A percentile compares a stretch with the other conserved stretches of the same genome.
Evolutionary conservation across 2,797 vertebrate species (phyloP).

Genomic region (Crax fasciolata): DNA sequence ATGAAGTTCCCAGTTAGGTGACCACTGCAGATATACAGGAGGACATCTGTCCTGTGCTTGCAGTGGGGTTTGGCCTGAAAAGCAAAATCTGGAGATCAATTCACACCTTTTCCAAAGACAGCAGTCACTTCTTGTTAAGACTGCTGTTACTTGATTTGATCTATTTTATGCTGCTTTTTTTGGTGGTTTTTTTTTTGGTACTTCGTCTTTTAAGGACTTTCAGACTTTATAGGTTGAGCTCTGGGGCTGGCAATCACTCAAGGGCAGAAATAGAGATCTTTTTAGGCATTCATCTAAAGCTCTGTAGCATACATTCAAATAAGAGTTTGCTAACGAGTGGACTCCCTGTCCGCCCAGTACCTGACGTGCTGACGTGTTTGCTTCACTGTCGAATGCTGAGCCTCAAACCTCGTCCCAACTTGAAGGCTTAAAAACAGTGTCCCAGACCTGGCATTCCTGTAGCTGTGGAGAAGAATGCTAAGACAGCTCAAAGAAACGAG

Average conservation of each 20-base stretch:
- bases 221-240: neutral
- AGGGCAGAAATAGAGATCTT: neutral
- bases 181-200: neutral
- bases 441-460: conserved; percentile 6
- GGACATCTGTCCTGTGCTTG: neutral
- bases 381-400: conserved; percentile 9
- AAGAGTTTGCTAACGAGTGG: neutral
- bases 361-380: conserved; percentile 25
- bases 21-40: neutral
- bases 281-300: neutral
- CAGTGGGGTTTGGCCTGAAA: neutral
- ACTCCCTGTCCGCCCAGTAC: neutral
- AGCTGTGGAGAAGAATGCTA: neutral
- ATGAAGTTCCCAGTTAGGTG: neutral
- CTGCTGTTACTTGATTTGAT: neutral
- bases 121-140: neutral
- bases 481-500: neutral
- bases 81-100: neutral
- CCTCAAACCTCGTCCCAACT: conserved; percentile 12
- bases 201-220: neutral
- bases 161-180: neutral
- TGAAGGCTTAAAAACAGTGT: neutral
- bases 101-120: neutral
- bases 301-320: neutral
- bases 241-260: neutral